These are phyloP conservation scores for Sminthurinus signatus DNA, from an alignment of 1,140 invertebrate species.

Conservation along the genomic window DNA sequence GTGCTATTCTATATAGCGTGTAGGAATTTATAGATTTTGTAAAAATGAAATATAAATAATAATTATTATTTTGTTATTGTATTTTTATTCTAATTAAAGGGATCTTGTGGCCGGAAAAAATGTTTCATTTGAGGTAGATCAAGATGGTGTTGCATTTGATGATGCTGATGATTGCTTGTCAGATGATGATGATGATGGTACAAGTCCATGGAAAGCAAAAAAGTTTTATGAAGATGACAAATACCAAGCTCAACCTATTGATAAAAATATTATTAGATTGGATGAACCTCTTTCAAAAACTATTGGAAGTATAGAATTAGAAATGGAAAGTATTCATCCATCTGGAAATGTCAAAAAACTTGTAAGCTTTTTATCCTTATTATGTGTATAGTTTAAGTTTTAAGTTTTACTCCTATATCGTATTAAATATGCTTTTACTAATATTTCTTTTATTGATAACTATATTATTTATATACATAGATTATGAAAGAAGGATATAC, in stretches of 20 bases:
- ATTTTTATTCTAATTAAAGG: neutral
- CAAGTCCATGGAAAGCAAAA: neutral
- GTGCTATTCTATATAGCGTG: too few species aligned
- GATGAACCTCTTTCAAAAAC: neutral
- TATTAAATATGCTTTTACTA: too few species aligned
- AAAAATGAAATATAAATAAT: too few species aligned
- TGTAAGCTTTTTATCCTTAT: too few species aligned
- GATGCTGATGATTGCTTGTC: neutral
- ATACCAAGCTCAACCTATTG: neutral
- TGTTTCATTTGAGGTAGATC: slow-evolving; percentile 1
- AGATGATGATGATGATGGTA: neutral
- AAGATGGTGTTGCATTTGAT: neutral
- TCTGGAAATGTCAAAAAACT: neutral
- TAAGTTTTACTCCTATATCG: too few species aligned
- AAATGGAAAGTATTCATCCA: neutral
- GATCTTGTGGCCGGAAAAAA: neutral
- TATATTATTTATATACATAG: neutral
- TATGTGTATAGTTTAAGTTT: neutral
- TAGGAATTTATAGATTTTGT: too few species aligned
- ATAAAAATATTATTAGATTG: neutral
- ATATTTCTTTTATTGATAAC: too few species aligned
- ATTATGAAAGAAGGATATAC: neutral
- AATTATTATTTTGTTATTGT: neutral
- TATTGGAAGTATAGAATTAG: too few species aligned
- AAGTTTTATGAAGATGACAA: neutral